Evolutionary conservation across 2,113 vertebrate genomes (phyloP).

Genomic region (Phyllopteryx taeniolatus): DNA sequence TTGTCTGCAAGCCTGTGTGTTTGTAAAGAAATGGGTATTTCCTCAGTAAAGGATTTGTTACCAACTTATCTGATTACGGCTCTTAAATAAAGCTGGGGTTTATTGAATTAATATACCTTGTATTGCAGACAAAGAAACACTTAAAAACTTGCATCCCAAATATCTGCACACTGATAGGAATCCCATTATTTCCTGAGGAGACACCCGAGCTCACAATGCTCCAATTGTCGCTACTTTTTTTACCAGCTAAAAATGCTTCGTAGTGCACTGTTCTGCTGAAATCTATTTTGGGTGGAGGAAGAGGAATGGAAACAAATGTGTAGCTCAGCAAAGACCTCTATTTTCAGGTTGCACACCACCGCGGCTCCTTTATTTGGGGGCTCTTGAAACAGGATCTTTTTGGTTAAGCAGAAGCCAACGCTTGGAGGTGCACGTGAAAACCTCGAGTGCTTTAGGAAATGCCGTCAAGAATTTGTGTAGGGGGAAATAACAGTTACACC

Average conservation of each 20-base stretch:
- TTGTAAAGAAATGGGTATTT: slow-evolving; percentile 38
- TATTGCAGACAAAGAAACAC: slow-evolving; percentile 4
- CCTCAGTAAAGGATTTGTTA: slow-evolving; percentile 24
- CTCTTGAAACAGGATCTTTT: slow-evolving; percentile 33
- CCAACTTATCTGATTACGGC: slow-evolving; percentile 11
- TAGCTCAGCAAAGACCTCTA: slow-evolving; percentile 39
- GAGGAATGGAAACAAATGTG: slow-evolving; percentile 48
- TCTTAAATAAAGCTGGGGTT: background rate
- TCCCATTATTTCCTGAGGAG: slow-evolving; percentile 48
- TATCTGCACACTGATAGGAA: slow-evolving; percentile 50
- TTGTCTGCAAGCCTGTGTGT: background rate
- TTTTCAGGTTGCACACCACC: slow-evolving; percentile 45
- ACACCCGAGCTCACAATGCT: slow-evolving; percentile 44
- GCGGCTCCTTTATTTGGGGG: slow-evolving; percentile 44
- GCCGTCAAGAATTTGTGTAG: background rate
- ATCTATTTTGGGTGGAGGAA: slow-evolving; percentile 50
- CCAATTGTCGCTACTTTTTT: slow-evolving; percentile 40
- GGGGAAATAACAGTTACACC: background rate
- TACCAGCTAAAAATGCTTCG: slow-evolving; percentile 30
- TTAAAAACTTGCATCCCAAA: slow-evolving; percentile 26
- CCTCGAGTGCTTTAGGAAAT: background rate
- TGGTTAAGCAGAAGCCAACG: slow-evolving; percentile 38
- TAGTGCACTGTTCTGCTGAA: slow-evolving; percentile 30
- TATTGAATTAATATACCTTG: background rate
- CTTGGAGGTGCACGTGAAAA: slow-evolving; percentile 35